Conservation (phyloP, 1,140 invertebrate genomes). For the Hermetia illucens region DNA sequence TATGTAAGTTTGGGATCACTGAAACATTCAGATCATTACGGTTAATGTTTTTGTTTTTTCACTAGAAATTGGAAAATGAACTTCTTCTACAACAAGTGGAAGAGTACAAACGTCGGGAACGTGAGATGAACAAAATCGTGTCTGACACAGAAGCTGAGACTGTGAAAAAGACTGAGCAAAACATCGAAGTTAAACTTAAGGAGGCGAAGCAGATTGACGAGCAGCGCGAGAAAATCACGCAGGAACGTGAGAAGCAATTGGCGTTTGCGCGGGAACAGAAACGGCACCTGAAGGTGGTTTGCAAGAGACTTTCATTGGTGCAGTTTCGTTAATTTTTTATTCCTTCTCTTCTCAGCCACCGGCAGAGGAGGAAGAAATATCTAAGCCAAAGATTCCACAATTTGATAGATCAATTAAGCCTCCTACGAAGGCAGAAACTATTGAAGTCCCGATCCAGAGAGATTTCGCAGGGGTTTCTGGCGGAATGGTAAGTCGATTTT, state of each 20-base stretch:
- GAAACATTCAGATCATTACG: not conserved
- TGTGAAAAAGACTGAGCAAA: constrained; percentile 15
- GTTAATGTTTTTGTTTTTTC: constrained; percentile 1
- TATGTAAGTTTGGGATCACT: constrained; percentile 30
- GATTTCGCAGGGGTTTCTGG: constrained; percentile 50
- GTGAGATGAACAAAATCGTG: constrained; percentile 13
- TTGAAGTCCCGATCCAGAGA: constrained; percentile 28
- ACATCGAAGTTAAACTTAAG: constrained; percentile 27
- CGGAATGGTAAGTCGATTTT: constrained; percentile 32
- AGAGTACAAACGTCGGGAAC: constrained; percentile 34
- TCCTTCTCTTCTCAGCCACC: not conserved
- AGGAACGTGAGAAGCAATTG: constrained; percentile 29
- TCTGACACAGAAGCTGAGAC: constrained; percentile 9
- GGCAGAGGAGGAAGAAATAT: constrained; percentile 24
- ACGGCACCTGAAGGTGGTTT: constrained; percentile 14
- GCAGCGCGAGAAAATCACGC: constrained; percentile 29
- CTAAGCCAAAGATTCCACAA: constrained; percentile 26
- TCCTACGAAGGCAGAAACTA: constrained; percentile 13
- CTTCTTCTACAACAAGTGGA: constrained; percentile 36
- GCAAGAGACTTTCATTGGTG: not conserved
- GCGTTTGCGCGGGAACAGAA: constrained; percentile 27
- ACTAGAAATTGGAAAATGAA: constrained; percentile 37
- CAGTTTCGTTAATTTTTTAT: not conserved
- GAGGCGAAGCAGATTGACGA: constrained; percentile 32
- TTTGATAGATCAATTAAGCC: constrained; percentile 52